Percentiles rank a stretch among this genome's conserved stretches.
Evolutionary conservation across 2,888 invertebrate genomes (phyloP).

Genomic region (Mechanitis mazaeus): DNA sequence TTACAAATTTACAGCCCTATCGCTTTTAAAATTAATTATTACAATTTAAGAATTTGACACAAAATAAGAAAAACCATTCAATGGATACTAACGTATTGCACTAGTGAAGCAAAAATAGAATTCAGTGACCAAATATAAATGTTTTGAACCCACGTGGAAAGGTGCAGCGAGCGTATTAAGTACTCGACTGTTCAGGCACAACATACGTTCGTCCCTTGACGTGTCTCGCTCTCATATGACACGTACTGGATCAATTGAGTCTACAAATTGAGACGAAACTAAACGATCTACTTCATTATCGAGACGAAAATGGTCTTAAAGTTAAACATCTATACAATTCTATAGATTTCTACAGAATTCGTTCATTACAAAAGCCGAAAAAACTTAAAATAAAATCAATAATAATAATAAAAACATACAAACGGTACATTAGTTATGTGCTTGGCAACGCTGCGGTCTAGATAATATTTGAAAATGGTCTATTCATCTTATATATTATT

Average conservation of each 20-base stretch:
- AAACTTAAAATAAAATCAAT: conserved; percentile 16
- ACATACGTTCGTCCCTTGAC: conserved; percentile 28
- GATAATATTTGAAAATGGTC: conserved; percentile 51
- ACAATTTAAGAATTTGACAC: conserved; percentile 44
- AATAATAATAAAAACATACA: conserved; percentile 8
- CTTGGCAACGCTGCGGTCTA: conserved; percentile 15
- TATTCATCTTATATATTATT: conserved; percentile 51
- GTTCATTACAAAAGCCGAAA: conserved; percentile 11
- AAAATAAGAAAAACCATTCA: conserved; percentile 50
- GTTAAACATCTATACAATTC: conserved; percentile 21
- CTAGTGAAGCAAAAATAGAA: conserved; percentile 44
- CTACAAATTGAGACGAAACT: conserved; percentile 8
- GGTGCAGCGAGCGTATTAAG: conserved; percentile 35
- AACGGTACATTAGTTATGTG: conserved; percentile 15
- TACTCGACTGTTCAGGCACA: conserved; percentile 42
- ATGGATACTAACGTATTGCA: conserved; percentile 66
- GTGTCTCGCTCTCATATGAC: conserved; percentile 9
- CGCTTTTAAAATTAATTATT: conserved; percentile 24
- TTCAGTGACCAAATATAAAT: conserved; percentile 19
- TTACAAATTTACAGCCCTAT: conserved; percentile 66
- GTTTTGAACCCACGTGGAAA: conserved; percentile 20
- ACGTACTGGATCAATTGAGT: conserved; percentile 15
- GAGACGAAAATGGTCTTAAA: conserved; percentile 22
- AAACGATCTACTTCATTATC: conserved; percentile 8
- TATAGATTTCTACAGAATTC: conserved; percentile 16